Evolutionary conservation across 2,113 vertebrate species (phyloP), one percentile per base, ranked within the genome.

Genomic region (Pelecanoides urinatrix): DNA sequence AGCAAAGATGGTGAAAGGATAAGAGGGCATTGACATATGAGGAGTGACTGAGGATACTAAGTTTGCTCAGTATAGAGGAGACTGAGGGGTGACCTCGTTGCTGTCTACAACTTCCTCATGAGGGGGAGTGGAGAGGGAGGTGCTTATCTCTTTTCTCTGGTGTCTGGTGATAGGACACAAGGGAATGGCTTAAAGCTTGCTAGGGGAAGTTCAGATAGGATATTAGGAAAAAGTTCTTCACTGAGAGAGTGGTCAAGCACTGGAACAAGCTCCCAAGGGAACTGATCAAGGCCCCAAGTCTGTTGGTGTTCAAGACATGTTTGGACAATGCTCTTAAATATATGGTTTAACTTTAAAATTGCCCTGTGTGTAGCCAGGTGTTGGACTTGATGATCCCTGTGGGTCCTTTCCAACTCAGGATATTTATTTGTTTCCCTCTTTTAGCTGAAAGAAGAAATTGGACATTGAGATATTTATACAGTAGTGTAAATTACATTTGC

Each of bases 121-220:
- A 53, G 1, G 4, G 2, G 15, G 13, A 67, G 34, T 5, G 3
- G 16, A 75, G 30, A 9, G 16, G 11, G 5, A 71, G 32, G 29
- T 71, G 42, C 3, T 47, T 1, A 0, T 8, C 9, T 55, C 12
- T 75, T 9, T 12, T 42, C 12, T 55, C 16, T 22, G 4, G 6
- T 59, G 3, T 32, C 22, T 0, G 0, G 29, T 19, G 22, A 38
- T 21, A 52, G 22, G 26, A 34, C 19, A 2, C 0, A 2, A 76
- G 11, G 14, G 30, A 49, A 66, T 38, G 34, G 8, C 7, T 73
- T 61, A n/a, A 61, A 34, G 4, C 34, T 58, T 8, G 2, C 3
- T 15, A 20, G 5, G 8, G 19, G 29, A 63, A 56, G n/a, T 82
- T 74, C 47, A 63, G 7, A 9, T 52, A 25, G 38, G 29, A 9